phyloP scores from a whole-genome alignment of 2,888 invertebrate species.

The Arenicola marina region DNA sequence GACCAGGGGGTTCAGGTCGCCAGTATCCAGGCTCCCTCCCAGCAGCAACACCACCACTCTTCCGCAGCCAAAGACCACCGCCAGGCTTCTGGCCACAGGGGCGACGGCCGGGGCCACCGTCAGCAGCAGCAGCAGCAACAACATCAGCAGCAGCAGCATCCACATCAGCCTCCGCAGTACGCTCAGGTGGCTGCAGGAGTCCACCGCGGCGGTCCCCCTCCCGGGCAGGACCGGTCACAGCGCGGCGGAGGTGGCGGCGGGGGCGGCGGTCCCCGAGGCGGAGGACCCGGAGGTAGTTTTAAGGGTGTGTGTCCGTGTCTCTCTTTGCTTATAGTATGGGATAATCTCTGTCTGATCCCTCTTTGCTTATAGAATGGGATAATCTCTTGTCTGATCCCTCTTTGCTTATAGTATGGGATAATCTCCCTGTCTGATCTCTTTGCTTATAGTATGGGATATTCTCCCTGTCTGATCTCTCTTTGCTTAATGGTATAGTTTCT shows the following conservation, averaged over 20 bases:
- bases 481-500: too few relatives aligned
- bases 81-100: constrained; percentile 1
- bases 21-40: not conserved
- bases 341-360: too few relatives aligned
- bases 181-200: constrained; percentile 63
- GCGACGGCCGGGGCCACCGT: not conserved
- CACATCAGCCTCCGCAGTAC: constrained; percentile 16
- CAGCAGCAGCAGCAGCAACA: too few relatives aligned
- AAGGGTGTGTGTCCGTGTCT: too few relatives aligned
- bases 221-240: too few relatives aligned
- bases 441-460: too few relatives aligned
- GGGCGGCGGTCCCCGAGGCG: not conserved
- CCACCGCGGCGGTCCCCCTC: not conserved
- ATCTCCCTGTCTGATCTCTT: too few relatives aligned
- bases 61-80: not conserved
- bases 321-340: too few relatives aligned
- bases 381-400: too few relatives aligned
- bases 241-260: not conserved
- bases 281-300: not conserved
- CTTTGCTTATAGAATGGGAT: too few relatives aligned
- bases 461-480: too few relatives aligned
- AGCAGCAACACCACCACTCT: constrained; percentile 7
- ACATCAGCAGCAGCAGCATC: constrained; percentile 11
- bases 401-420: too few relatives aligned
- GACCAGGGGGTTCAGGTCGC: constrained; percentile 80